Percentiles rank a stretch among this genome's conserved stretches.
Conservation (phyloP, 2,888 invertebrate genomes). For the Drosophila cyrtoloma region DNA sequence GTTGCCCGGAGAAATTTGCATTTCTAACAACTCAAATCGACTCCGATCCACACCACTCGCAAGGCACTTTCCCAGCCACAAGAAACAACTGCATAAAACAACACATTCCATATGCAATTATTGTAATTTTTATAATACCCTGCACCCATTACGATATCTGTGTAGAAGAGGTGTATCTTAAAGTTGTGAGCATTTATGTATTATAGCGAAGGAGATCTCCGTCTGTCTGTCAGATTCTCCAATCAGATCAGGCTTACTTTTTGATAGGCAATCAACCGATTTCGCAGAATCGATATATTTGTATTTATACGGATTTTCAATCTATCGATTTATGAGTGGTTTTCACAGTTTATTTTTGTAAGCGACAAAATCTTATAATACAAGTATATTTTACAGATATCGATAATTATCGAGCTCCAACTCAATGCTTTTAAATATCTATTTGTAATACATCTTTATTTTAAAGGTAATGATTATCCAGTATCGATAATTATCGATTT, state of each 20-base stretch:
- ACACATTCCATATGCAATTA: slow-evolving; percentile 80
- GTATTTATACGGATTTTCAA: background rate
- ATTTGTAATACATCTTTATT: background rate
- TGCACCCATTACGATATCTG: background rate
- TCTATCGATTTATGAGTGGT: background rate
- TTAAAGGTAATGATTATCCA: background rate
- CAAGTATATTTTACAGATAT: background rate
- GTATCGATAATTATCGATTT: background rate
- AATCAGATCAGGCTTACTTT: background rate
- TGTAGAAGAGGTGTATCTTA: slow-evolving; percentile 6
- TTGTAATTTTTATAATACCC: slow-evolving; percentile 69
- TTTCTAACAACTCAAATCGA: slow-evolving; percentile 56
- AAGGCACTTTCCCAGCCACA: slow-evolving; percentile 70
- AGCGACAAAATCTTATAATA: background rate
- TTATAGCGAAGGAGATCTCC: background rate
- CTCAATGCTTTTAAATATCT: background rate
- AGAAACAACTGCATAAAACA: slow-evolving; percentile 20
- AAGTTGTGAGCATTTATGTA: background rate
- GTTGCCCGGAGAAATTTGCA: slow-evolving; percentile 72
- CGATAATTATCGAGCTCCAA: background rate
- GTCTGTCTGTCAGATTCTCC: background rate
- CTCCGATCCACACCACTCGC: slow-evolving; percentile 39
- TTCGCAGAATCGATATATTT: background rate
- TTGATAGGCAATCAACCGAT: background rate
- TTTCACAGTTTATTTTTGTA: background rate